These are phyloP conservation scores for Rhabdomys dilectus DNA, from an alignment of 2,113 vertebrate genomes.

Conservation along the genomic window DNA sequence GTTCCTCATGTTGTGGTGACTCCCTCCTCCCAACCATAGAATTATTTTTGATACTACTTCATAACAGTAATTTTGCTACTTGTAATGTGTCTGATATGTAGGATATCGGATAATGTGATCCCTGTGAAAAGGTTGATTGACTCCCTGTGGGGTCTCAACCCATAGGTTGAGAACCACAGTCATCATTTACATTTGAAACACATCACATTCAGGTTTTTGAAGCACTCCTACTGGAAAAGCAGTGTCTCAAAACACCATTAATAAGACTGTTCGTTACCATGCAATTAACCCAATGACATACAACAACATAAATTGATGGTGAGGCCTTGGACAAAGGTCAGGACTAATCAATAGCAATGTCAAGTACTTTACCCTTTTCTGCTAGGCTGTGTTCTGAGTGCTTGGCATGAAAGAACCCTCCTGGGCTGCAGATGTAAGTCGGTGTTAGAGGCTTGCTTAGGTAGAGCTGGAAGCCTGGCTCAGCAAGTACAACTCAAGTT, in stretches of 20 bases:
- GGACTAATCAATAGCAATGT: neutral
- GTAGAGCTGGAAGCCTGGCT: neutral
- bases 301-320: constrained; percentile 9
- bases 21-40: neutral
- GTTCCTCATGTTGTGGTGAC: neutral
- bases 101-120: neutral
- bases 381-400: neutral
- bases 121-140: neutral
- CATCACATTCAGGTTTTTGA: neutral
- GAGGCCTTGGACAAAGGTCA: neutral
- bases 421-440: neutral
- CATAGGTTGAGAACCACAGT: neutral
- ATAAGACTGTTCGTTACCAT: neutral
- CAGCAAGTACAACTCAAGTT: neutral
- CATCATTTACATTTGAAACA: constrained; percentile 21
- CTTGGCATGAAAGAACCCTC: neutral
- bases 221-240: constrained; percentile 24
- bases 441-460: neutral
- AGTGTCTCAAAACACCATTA: neutral
- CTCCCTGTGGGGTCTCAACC: neutral
- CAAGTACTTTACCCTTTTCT: neutral
- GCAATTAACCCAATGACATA: neutral
- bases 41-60: neutral
- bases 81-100: neutral
- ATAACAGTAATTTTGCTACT: neutral